Conservation (phyloP, 2,113 vertebrate genomes). For the Hippocampus comes region DNA sequence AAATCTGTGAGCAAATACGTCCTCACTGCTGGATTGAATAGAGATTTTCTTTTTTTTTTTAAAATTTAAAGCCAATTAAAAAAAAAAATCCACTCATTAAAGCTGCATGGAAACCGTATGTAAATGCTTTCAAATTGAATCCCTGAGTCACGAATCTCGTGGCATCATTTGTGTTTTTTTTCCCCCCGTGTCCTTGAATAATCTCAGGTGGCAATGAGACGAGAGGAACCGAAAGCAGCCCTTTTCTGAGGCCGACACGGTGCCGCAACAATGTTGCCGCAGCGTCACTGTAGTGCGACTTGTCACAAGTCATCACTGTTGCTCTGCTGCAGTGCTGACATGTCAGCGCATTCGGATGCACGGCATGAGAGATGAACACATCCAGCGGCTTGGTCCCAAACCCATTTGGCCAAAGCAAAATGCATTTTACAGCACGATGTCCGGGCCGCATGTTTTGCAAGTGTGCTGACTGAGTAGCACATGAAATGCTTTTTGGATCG, state of each 20-base stretch:
- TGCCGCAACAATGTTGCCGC: constrained; percentile 30
- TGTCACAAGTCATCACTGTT: constrained; percentile 64
- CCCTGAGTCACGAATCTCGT: constrained; percentile 29
- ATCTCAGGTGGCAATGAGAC: constrained; percentile 40
- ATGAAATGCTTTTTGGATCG: background rate
- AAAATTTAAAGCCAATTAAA: background rate
- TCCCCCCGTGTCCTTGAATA: constrained; percentile 24
- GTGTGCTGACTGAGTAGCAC: background rate
- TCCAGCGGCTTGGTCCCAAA: constrained; percentile 44
- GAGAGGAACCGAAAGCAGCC: constrained; percentile 20
- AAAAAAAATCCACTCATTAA: background rate
- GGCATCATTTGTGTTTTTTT: constrained; percentile 10
- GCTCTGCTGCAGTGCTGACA: constrained; percentile 42
- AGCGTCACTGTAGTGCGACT: constrained; percentile 55
- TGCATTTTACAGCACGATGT: constrained; percentile 36
- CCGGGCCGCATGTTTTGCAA: background rate
- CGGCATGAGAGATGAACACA: constrained; percentile 47
- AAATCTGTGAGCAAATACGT: too few relatives aligned
- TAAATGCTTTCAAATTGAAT: constrained; percentile 21
- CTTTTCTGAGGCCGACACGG: constrained; percentile 20
- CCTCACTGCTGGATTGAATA: too few relatives aligned
- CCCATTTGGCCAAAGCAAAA: constrained; percentile 12
- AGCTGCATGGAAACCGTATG: background rate
- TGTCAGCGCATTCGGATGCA: constrained; percentile 58
- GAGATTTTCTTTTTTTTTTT: too few relatives aligned